Evolutionary conservation across 2,113 vertebrate genomes (phyloP), one percentile per base, ranked within the genome.

Genomic region (Gobio gobio): DNA sequence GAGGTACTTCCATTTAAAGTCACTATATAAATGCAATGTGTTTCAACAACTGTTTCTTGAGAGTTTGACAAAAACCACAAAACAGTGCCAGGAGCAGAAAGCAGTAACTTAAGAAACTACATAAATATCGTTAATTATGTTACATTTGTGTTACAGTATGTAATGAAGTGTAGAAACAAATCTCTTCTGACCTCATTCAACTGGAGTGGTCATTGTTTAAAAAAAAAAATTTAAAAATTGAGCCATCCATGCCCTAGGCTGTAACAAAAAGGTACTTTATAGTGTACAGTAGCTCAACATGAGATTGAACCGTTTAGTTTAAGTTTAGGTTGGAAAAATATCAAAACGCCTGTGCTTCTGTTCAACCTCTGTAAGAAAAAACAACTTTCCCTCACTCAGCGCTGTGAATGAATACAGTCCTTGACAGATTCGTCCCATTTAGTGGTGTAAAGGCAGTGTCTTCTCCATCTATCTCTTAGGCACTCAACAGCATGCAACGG

Each of bases 141-240:
- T 83, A 86, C 84, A 47, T 72, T 63, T 76, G 66, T 78, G 73
- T 72, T 85, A 88, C 85, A 86, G 68, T 88, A 88, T 79, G 83
- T 75, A 84, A 82, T 85, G 75, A 78, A 73, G 18, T 72, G 80
- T 73, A 88, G 81, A 88, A 88, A 86, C 61, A 83, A 81, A 78
- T 64, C 54, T 78, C 66, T 81, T 84, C 43, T 78, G 83, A 82
- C 66, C 80, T 79, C 63, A 54, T 89, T 90, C 49, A 88, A 90
- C 90, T 92, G 92, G 85, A 89, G 86, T 81, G 83, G 82, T 91
- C 90, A 93, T 86, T 85, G 73, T 89, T 86, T 89, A 90, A 78
- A 78, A 88, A 87, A 85, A 16, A 54, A 84, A 78, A 10, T 80
- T 63, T 87, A 79, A 91, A 91, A 84, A 68, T 64, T 86, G 58